Evolutionary conservation across 2,888 invertebrate genomes (phyloP), one percentile per base, ranked within the genome.

Genomic region (Chalcosyrphus nemorum): DNA sequence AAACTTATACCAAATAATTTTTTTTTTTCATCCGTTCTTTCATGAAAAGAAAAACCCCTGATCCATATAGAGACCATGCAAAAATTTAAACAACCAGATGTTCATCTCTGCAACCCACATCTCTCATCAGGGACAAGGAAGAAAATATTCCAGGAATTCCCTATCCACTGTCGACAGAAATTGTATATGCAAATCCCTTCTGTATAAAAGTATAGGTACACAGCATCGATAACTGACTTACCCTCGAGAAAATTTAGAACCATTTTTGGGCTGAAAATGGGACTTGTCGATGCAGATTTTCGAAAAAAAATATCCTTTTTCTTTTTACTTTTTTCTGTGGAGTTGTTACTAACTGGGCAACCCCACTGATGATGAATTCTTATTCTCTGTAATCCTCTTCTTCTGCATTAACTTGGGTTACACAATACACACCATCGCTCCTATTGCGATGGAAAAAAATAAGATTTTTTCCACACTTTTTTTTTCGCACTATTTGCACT

Each of bases 231-330:
- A 54, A 56, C 21, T 9, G 32, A 84, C 84, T 84, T 80, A 84
- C 84, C 84, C 80, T 84, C 65, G 27, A 84, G 80, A 59, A 84
- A 84, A 84, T 84, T 70, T 11, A 84, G 65, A 80, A 75, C 84
- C 84, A 84, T 84, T 74, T 84, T 80, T 52, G 41, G 61, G 78
- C 78, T 72, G 76, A 35, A 65, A 70, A 74, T 78, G 54, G 45
- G 47, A 29, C 71, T 66, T 77, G 50, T 50, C 61, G 50, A 47
- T 82, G 66, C 32, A 43, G 41, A 78, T 32, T 78, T 78, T 59
- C 32, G 11, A 45, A 56, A 72, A 32, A 45, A 56, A 72, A 41
- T 78, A 78, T 78, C 78, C 82, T 54, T 61, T 41, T 54, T 32
- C 27, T 24, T 61, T 21, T 41, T 59, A 17, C 32, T 54, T 32